Conservation (phyloP, 1,140 invertebrate genomes). For the Zaprionus taronus region DNA sequence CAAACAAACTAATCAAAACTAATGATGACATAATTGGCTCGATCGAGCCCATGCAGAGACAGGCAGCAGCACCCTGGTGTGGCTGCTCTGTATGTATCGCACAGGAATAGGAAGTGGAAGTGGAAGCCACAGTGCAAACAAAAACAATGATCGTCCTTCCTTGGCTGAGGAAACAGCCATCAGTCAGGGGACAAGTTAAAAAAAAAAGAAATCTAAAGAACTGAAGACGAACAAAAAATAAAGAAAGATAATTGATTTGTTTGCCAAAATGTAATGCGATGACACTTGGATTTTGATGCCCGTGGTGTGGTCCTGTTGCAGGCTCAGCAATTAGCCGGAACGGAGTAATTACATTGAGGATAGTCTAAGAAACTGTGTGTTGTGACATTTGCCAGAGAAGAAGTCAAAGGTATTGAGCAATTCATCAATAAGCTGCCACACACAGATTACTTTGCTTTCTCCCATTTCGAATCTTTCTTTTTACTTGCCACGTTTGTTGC, state of each 20-base stretch:
- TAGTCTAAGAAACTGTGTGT: conserved; percentile 52
- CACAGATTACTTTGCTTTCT: conserved; percentile 53
- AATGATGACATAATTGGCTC: conserved; percentile 82
- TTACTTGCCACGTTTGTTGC: conserved; percentile 49
- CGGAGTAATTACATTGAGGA: conserved; percentile 39
- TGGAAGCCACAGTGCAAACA: conserved; percentile 53
- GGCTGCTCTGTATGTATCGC: neutral
- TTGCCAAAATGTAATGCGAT: conserved; percentile 78
- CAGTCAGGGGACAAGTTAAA: conserved; percentile 46
- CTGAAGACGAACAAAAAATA: conserved; percentile 12
- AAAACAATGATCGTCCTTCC: conserved; percentile 52
- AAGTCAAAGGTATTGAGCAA: conserved; percentile 59
- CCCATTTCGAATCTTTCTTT: conserved; percentile 18
- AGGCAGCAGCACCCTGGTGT: conserved; percentile 17
- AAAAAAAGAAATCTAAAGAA: conserved; percentile 42
- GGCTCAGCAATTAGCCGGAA: conserved; percentile 60
- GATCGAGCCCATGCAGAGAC: conserved; percentile 46
- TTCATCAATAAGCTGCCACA: conserved; percentile 68
- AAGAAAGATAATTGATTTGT: conserved; percentile 73
- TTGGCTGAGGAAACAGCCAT: conserved; percentile 64
- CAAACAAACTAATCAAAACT: conserved; percentile 72
- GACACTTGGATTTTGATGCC: conserved; percentile 66
- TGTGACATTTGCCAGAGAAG: conserved; percentile 69
- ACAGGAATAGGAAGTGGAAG: conserved; percentile 42
- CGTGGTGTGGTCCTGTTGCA: conserved; percentile 62